phyloP scores from a whole-genome alignment of 2,888 invertebrate species.

The Latrodectus hesperus region DNA sequence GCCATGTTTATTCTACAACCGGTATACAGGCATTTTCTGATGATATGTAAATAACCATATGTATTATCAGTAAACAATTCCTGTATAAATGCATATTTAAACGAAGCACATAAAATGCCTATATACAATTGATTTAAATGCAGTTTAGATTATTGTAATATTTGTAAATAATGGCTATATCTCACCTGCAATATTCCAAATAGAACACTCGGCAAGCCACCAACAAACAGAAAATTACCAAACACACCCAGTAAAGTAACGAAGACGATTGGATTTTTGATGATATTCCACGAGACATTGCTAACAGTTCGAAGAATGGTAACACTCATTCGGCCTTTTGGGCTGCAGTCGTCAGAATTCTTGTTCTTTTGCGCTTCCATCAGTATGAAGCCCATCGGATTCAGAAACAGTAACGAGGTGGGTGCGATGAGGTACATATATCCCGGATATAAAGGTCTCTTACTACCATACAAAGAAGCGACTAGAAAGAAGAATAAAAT shows the following conservation, averaged over 20 bases:
- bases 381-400: slow-evolving; percentile 91
- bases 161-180: not conserved
- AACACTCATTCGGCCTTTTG: slow-evolving; percentile 9
- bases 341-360: not conserved
- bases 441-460: slow-evolving; percentile 90
- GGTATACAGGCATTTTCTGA: too few relatives aligned
- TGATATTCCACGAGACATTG: slow-evolving; percentile 80
- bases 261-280: slow-evolving; percentile 89
- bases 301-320: slow-evolving; percentile 38
- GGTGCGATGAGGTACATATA: slow-evolving; percentile 95
- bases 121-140: too few relatives aligned
- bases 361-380: slow-evolving; percentile 83
- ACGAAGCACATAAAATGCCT: too few relatives aligned
- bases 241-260: slow-evolving; percentile 93
- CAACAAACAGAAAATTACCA: slow-evolving; percentile 87
- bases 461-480: slow-evolving; percentile 86
- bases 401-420: slow-evolving; percentile 91
- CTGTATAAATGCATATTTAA: too few relatives aligned
- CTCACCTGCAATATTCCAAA: slow-evolving; percentile 84
- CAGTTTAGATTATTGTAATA: too few relatives aligned
- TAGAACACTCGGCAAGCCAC: slow-evolving; percentile 84
- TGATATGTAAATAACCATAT: too few relatives aligned
- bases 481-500: slow-evolving; percentile 78
- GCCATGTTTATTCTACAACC: too few relatives aligned
- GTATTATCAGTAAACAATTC: too few relatives aligned